Percentiles rank a stretch among this genome's conserved stretches.
phyloP scores from a whole-genome alignment of 2,797 vertebrate genomes.

The Pipistrellus nathusii region DNA sequence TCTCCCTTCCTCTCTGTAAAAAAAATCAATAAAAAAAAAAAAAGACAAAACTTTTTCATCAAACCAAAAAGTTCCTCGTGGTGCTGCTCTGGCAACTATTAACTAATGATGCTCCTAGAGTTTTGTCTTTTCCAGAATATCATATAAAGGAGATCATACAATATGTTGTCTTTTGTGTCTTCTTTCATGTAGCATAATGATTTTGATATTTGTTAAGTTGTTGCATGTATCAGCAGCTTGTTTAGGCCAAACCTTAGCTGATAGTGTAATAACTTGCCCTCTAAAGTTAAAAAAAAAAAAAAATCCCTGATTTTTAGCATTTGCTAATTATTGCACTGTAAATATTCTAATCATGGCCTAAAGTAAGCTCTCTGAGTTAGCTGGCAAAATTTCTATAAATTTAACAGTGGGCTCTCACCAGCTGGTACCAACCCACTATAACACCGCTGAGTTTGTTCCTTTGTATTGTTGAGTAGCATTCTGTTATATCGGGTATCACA shows the following conservation, averaged over 20 bases:
- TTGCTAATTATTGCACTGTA: slow-evolving; percentile 11
- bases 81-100: neutral
- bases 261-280: neutral
- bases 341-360: neutral
- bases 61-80: neutral
- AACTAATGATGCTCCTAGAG: neutral
- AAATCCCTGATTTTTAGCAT: neutral
- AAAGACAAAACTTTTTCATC: neutral
- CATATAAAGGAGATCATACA: neutral
- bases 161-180: neutral
- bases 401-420: neutral
- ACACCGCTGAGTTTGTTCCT: neutral
- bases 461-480: neutral
- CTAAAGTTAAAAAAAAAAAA: neutral
- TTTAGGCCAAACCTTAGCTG: neutral
- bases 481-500: neutral
- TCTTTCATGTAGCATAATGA: neutral
- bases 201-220: slow-evolving; percentile 29
- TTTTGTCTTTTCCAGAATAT: slow-evolving; percentile 4
- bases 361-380: slow-evolving; percentile 39
- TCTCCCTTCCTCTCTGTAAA: too few relatives aligned
- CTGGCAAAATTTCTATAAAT: slow-evolving; percentile 24
- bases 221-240: neutral
- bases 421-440: neutral
- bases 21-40: too few relatives aligned